Percentiles rank a stretch among this genome's conserved stretches.
These are phyloP conservation scores for Orycteropus afer DNA, from an alignment of 2,113 vertebrate species.

Conservation along the genomic window DNA sequence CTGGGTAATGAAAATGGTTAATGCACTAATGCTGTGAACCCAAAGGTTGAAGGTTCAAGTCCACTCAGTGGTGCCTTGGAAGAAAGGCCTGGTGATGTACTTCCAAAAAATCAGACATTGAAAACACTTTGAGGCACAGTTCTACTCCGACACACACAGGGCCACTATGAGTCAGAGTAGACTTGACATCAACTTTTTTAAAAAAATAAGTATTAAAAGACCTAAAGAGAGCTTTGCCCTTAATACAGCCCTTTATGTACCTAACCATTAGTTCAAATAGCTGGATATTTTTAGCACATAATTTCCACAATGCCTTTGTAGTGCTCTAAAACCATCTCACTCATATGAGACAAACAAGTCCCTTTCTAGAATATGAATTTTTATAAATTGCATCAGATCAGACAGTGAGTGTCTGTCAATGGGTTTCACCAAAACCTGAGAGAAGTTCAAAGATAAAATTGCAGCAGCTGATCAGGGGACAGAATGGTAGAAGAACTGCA, in stretches of 20 bases:
- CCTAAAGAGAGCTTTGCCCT: neutral
- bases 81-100: neutral
- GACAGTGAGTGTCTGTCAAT: constrained; percentile 19
- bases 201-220: neutral
- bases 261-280: neutral
- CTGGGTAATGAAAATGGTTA: neutral
- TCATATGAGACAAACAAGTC: neutral
- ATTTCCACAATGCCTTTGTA: neutral
- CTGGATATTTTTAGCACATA: neutral
- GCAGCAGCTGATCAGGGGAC: neutral
- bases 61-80: neutral
- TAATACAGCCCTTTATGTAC: neutral
- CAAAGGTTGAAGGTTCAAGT: neutral
- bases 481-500: neutral
- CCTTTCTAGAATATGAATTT: neutral
- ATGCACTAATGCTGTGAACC: neutral
- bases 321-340: neutral
- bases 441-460: neutral
- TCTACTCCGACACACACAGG: neutral
- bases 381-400: constrained; percentile 34
- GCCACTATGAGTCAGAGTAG: neutral
- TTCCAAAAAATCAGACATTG: neutral
- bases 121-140: neutral
- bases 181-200: neutral
- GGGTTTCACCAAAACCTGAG: constrained; percentile 8